These are phyloP conservation scores for Callipepla californica DNA, from an alignment of 2,113 vertebrate genomes.

Conservation along the genomic window DNA sequence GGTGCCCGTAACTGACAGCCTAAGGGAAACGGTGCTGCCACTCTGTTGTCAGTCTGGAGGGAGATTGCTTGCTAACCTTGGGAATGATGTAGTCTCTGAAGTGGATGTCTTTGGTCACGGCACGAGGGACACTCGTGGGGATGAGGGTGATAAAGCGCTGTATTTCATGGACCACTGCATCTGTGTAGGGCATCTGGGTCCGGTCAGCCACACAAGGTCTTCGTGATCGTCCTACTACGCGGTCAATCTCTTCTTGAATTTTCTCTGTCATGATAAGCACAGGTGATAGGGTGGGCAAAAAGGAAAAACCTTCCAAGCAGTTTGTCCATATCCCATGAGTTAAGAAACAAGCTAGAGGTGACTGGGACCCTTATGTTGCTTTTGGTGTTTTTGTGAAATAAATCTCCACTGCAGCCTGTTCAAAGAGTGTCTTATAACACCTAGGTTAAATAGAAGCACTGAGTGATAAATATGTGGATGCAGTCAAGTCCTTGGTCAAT, in stretches of 20 bases:
- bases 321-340: background rate
- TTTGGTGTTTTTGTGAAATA: background rate
- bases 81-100: constrained; percentile 77
- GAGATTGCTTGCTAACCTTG: constrained; percentile 63
- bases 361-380: background rate
- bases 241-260: constrained; percentile 79
- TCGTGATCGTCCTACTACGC: constrained; percentile 66
- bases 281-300: background rate
- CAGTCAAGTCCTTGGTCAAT: background rate
- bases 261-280: constrained; percentile 66
- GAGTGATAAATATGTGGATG: background rate
- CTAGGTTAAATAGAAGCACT: background rate
- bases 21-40: background rate
- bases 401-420: background rate
- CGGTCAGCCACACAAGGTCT: constrained; percentile 74
- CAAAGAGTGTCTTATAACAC: background rate
- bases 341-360: background rate
- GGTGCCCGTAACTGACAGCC: background rate
- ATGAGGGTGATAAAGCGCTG: constrained; percentile 66
- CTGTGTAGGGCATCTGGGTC: constrained; percentile 78
- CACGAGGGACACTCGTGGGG: constrained; percentile 67
- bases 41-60: background rate
- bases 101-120: constrained; percentile 56
- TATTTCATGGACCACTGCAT: constrained; percentile 79
- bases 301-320: background rate